Percentiles rank a stretch among this genome's conserved stretches.
Evolutionary conservation across 2,113 vertebrate genomes (phyloP).

Genomic region (Lepisosteus oculatus): DNA sequence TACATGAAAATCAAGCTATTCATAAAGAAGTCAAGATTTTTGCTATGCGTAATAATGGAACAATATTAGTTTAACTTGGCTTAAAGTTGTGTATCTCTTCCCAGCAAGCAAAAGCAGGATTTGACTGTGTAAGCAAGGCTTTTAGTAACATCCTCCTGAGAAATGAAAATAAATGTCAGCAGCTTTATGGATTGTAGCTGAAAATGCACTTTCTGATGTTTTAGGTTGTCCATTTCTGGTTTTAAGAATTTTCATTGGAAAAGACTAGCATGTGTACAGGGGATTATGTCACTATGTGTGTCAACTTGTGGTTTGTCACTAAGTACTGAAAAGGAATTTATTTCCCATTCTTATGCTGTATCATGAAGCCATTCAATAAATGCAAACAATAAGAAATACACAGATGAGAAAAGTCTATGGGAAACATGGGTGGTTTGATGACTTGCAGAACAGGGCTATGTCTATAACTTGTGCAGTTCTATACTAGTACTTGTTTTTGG

Average conservation of each 20-base stretch:
- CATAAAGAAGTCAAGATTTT: no score
- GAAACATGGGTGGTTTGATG: no score
- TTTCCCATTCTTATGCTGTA: no score
- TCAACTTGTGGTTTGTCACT: conserved; percentile 59
- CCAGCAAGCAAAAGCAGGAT: not conserved
- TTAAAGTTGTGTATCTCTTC: not conserved
- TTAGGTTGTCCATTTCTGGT: conserved; percentile 70
- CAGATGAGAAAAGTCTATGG: no score
- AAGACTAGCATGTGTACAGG: conserved; percentile 45
- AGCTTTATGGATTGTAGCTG: not conserved
- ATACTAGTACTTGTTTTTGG: no score
- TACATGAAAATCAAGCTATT: no score
- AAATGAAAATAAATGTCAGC: conserved; percentile 3
- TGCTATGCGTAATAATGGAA: no score
- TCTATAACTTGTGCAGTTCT: no score
- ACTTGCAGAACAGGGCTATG: no score
- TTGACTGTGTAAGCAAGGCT: not conserved
- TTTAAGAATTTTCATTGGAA: conserved; percentile 65
- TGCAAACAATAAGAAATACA: no score
- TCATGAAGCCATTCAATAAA: no score
- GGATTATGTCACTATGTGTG: conserved; percentile 60
- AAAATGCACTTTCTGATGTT: conserved; percentile 28
- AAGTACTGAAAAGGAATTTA: conserved; percentile 6
- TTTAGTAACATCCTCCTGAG: not conserved
- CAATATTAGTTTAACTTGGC: no score